Evolutionary conservation across 92 coral and sea anemone genomes (phyloP), one percentile per base, ranked within the genome.

Genomic region (Porites evermanni): DNA sequence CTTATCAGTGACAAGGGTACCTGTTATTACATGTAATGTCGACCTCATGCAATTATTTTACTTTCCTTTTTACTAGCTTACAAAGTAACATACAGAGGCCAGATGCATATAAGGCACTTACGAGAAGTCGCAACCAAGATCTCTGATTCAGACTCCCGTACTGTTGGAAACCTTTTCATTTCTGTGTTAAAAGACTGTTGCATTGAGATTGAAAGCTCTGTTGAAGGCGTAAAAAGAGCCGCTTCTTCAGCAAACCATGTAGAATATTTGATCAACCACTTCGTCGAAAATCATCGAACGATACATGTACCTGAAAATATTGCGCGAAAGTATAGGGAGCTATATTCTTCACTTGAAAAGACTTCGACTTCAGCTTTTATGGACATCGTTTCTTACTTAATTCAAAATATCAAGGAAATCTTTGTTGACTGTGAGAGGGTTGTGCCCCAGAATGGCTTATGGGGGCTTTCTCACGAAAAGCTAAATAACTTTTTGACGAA

Each of bases 51-150:
- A n/a, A n/a, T n/a, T n/a, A 20, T 60, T 60, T 12, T 65, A 18
- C 20, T 65, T 65, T 65, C 23, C n/a, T 12, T 76, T 18, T 60
- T 10, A 24, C 68, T 21, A 76, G 80, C 56, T 47, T 76, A 76
- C 53, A 76, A 54, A 54, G 68, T 76, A 12, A 76, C 65, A 29
- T 12, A 76, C 56, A 58, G 80, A 76, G 80, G 80, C 1, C 80
- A 76, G 52, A 76, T 76, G 80, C 79, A 74, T 11, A 74, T 74
- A 7, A 54, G 65, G 56, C 18, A 74, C 21, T 56, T 74, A 19
- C 20, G 68, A 59, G 67, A 76, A 17, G 51, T 76, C 59, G 80
- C 80, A 59, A 47, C 8, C 53, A 59, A 59, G 80, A 58, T 76
- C 53, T 29, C 53, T 66, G 19, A 5, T 20, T 59, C 29, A 53